Evolutionary conservation across 2,888 invertebrate genomes (phyloP).

Genomic region (Acrobasis consociella): DNA sequence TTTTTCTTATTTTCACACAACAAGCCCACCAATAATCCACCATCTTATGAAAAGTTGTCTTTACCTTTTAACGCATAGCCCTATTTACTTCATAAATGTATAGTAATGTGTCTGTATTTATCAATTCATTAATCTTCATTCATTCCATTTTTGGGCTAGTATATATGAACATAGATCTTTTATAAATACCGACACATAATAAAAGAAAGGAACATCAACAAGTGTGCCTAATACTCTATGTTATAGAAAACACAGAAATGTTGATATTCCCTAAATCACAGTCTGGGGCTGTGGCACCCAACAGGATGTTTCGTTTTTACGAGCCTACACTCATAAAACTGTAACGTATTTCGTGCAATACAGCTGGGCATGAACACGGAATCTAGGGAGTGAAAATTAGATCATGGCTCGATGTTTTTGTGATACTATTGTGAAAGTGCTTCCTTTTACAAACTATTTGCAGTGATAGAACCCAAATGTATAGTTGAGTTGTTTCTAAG

Average conservation of each 20-base stretch:
- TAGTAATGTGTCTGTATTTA: too few relatives aligned
- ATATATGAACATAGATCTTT: too few relatives aligned
- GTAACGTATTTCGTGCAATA: neutral
- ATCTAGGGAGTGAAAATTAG: conserved; percentile 23
- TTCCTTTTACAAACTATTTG: too few relatives aligned
- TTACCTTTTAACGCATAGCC: too few relatives aligned
- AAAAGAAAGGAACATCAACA: neutral
- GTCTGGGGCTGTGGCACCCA: neutral
- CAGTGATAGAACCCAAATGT: too few relatives aligned
- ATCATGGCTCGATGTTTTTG: conserved; percentile 3
- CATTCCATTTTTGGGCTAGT: too few relatives aligned
- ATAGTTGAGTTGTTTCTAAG: too few relatives aligned
- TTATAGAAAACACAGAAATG: neutral
- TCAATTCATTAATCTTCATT: too few relatives aligned
- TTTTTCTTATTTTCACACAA: too few relatives aligned
- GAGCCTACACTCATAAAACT: conserved; percentile 3
- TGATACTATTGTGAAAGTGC: neutral
- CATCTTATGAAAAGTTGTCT: too few relatives aligned
- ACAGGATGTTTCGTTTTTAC: conserved; percentile 1
- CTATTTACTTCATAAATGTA: too few relatives aligned
- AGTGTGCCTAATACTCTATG: neutral
- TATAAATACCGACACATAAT: neutral
- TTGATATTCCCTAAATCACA: conserved; percentile 2
- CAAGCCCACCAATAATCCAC: too few relatives aligned
- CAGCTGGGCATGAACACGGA: neutral